Evolutionary conservation across 2,888 invertebrate species (phyloP), one percentile per base, ranked within the genome.

Genomic region (Sarcophaga subvicina): DNA sequence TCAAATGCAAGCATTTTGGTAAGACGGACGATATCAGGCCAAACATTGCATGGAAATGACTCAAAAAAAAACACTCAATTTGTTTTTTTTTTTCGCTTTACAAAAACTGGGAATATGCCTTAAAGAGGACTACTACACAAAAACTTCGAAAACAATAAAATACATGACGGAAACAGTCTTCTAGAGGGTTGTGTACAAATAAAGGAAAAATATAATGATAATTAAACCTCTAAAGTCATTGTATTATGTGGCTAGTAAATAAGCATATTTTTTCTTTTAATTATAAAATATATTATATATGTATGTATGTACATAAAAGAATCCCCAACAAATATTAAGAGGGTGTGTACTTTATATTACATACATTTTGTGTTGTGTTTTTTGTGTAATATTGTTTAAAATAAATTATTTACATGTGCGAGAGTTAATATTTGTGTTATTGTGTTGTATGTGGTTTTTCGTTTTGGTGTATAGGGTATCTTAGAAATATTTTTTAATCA

Each of bases 381-480:
- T 80, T 45, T 66, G 70, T 66, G 72, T 27, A 25, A 64, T 63
- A 64, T 75, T 59, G 64, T 47, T 47, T 63, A 59, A 17, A 54
- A 12, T 54, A 59, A n/a, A 37, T 5, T 71, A 67, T 66, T 69
- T 69, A 11, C 25, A 14, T n/a, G 77, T 49, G 66, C 63, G 64
- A 66, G 64, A 37, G 37, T 37, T 37, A 37, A 37, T 45, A 62
- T 67, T 78, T 69, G 67, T 79, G 12, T 69, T 70, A 72, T n/a
- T n/a, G 45, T 67, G 66, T 72, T 69, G 54, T 67, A 76, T 80
- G 79, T 37, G 66, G 77, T 54, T 85, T 37, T 84, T 85, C 37
- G 49, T 70, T 60, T 14, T 54, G 37, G 12, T 54, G 14, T 73
- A 3, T 54, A 62, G 59, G 59, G 4, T 59, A 22, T 47, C 76